Base-by-base conservation (phyloP, 2,797 vertebrate species). In the Sebastiscus albofasciatus region DNA sequence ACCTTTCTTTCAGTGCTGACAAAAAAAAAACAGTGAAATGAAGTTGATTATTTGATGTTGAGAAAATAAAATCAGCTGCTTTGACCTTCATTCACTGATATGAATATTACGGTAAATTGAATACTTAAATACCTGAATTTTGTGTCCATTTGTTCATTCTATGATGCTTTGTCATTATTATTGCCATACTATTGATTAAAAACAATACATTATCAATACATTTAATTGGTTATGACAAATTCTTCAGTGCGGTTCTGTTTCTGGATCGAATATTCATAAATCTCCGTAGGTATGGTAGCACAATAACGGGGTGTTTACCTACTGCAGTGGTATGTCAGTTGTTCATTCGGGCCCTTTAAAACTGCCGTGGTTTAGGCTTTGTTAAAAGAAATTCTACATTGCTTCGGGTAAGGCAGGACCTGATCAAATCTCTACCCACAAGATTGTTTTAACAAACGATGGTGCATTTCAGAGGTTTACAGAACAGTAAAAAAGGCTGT, bases 401-500 rank as follows among this genome's bases (percentile, higher is more conserved):
- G 3, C 60, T 75, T 39, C n/a, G 5, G 12, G 42, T 9, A 52
- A 16, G 27, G 13, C 9, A 29, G 14, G 49, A 36, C 59, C 22
- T 56, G 56, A 87, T 86, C 74, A 85, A 82, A 84, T 75, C 70
- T 77, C 65, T 60, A 26, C 62, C 72, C 56, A 61, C 20, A 33
- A 66, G 54, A 80, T 80, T 74, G 46, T 64, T 81, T 72, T 46
- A 39, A 59, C 67, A 68, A 64, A 42, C 54, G 36, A 77, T 2
- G 6, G 1, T 33, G 16, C 62, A 68, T 56, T 73, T 66, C 49
- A 62, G 29, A 4, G 46, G 26, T 76, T 82, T 71, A 73, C 9
- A 67, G 39, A 72, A 27, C 14, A 73, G 52, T 22, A 66, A 36
- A 55, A 58, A 67, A 1, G 1, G 27, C 11, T 84, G 58, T 33